Base-by-base conservation (phyloP, 2,888 invertebrate genomes). In the Hoplodrina blanda region DNA sequence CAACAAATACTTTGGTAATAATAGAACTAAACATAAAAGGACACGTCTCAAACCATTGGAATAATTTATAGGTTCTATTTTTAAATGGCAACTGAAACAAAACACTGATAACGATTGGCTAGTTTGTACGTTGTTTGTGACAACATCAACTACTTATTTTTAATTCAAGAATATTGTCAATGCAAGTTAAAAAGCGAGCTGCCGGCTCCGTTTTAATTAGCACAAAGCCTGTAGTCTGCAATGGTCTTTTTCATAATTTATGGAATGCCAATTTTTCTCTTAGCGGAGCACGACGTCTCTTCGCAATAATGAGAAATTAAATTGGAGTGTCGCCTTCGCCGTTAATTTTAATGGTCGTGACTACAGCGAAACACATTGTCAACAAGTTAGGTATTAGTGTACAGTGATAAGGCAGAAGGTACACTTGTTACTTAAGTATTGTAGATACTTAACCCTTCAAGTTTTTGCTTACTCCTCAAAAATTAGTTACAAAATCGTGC, bases 261-360 rank as follows among this genome's bases (percentile, higher is more conserved):
- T 89, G 86, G 86, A 91, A 90, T 89, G 78, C 84, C 89, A 88
- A 88, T 89, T 89, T 89, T 89, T 89, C 83, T 83, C 80, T 78
- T 83, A 76, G 74, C 69, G 70, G 74, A 81, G 81, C 79, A 82
- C 86, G 84, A 82, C 85, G 85, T 86, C 77, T 79, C 82, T 79
- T 84, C 72, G 86, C 86, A 87, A 88, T 88, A 90, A 89, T 76
- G 87, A 90, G 85, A 88, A 84, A 90, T 89, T 88, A 86, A 89
- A 91, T 89, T 90, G 86, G 78, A 90, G 86, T 83, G 84, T 60
- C 83, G 80, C 76, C 84, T 82, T 82, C 77, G 79, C 57, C 73
- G 82, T 82, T 81, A 81, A 86, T 87, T 88, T 88, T 87, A 89
- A 90, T 87, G 86, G 83, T 33, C 67, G 54, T 76, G 64, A 74